These are phyloP conservation scores for Bufotes viridis DNA, from an alignment of 2,797 vertebrate genomes.

Conservation along the genomic window DNA sequence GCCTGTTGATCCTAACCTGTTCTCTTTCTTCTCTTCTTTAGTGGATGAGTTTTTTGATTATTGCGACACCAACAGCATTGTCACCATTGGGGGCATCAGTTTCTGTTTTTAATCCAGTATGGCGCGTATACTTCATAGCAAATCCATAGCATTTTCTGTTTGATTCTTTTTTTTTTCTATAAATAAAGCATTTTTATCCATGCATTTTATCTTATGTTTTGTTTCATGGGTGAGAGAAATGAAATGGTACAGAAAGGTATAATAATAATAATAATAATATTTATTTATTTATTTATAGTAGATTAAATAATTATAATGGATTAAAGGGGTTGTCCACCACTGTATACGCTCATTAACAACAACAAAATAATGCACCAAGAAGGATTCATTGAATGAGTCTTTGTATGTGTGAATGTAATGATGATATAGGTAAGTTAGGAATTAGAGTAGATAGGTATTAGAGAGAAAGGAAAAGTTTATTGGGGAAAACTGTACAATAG, in stretches of 20 bases:
- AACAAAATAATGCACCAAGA: too few species aligned
- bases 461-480: too few species aligned
- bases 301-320: too few species aligned
- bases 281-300: too few species aligned
- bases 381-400: too few species aligned
- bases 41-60: neutral
- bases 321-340: too few species aligned
- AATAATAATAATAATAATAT: neutral
- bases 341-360: too few species aligned
- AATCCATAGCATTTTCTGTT: neutral
- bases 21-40: neutral
- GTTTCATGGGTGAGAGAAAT: neutral
- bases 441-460: too few species aligned
- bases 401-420: too few species aligned
- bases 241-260: neutral
- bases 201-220: neutral
- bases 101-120: slow-evolving; percentile 38
- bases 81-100: slow-evolving; percentile 38
- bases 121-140: neutral
- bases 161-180: neutral
- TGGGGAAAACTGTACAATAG: too few species aligned
- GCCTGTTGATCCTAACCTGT: neutral
- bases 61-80: slow-evolving; percentile 24
- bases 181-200: slow-evolving; percentile 54
- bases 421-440: too few species aligned